Percentiles rank a stretch among this genome's conserved stretches.
Evolutionary conservation across 2,888 invertebrate species (phyloP).

Genomic region (Lymantria dispar): DNA sequence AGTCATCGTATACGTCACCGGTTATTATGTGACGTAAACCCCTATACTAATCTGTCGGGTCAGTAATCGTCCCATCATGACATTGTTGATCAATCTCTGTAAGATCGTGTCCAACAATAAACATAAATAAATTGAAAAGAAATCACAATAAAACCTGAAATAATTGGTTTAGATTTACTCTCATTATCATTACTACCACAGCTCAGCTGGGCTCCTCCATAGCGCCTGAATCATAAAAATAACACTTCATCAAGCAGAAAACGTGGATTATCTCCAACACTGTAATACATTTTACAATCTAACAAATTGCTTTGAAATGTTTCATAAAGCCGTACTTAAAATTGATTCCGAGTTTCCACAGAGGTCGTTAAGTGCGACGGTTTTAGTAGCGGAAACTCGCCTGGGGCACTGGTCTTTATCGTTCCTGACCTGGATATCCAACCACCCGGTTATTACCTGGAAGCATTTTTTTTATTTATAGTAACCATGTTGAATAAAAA

Average conservation of each 20-base stretch:
- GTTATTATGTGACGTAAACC: too few species aligned
- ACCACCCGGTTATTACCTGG: constrained; percentile 28
- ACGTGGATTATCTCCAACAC: neutral
- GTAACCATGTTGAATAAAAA: constrained; percentile 13
- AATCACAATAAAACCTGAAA: too few species aligned
- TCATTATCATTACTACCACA: too few species aligned
- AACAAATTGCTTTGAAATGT: constrained; percentile 1
- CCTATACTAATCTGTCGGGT: too few species aligned
- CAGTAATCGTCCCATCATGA: too few species aligned
- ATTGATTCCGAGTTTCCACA: constrained; percentile 22
- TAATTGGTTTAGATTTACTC: too few species aligned
- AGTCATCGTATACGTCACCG: too few species aligned
- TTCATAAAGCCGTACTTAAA: constrained; percentile 11
- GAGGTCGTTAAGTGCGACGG: constrained; percentile 12
- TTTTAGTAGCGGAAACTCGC: constrained; percentile 21
- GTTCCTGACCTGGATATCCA: constrained; percentile 31
- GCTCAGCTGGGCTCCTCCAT: too few species aligned
- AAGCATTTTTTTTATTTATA: constrained; percentile 33
- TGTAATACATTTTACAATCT: neutral
- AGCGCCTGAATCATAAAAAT: neutral
- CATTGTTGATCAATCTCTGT: too few species aligned
- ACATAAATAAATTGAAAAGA: too few species aligned
- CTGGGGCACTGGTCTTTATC: constrained; percentile 20
- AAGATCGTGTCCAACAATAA: too few species aligned
- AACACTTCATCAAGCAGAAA: neutral